Base-by-base conservation (phyloP, 2,888 invertebrate genomes). In the Lasius fuliginosus region DNA sequence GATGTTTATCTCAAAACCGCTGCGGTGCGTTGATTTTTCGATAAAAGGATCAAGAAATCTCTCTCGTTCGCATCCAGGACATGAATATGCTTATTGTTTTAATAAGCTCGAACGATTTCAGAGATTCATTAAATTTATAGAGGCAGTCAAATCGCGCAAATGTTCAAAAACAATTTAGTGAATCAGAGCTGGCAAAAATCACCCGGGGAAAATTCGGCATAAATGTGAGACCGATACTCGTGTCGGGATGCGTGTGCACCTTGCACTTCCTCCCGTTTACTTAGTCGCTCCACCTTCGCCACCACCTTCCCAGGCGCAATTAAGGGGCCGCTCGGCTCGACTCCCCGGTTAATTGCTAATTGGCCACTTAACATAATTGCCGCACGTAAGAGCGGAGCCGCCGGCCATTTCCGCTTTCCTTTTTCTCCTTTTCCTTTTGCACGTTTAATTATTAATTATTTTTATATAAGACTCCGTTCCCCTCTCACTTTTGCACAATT, bases 311-410 rank as follows among this genome's bases (percentile, higher is more conserved):
- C 85, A 74, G 76, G 84, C 84, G 89, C 92, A 93, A 93, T 93
- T 93, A 93, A 92, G 91, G 88, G 92, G 90, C 91, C 91, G 90
- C 91, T 88, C 85, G 75, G 87, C 89, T 92, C 90, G 87, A 91
- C 92, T 93, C 91, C 92, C 92, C 83, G 91, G 91, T 93, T 93
- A 93, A 93, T 94, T 92, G 91, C 93, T 94, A 93, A 93, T 94
- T 94, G 93, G 90, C 92, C 94, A 93, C 93, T 94, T 92, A 92
- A 92, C 93, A 92, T 94, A 94, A 93, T 93, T 93, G 88, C 92
- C 92, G 89, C 90, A 90, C 92, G 89, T 90, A 93, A 92, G 87
- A 92, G 92, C 93, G 87, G 89, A 87, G 90, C 89, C 89, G 91
- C 84, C 88, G 88, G 89, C 92, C 94, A 93, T 93, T 93, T 94